Base-by-base conservation (phyloP, 1,140 invertebrate genomes). In the Pristionchus pacificus region DNA sequence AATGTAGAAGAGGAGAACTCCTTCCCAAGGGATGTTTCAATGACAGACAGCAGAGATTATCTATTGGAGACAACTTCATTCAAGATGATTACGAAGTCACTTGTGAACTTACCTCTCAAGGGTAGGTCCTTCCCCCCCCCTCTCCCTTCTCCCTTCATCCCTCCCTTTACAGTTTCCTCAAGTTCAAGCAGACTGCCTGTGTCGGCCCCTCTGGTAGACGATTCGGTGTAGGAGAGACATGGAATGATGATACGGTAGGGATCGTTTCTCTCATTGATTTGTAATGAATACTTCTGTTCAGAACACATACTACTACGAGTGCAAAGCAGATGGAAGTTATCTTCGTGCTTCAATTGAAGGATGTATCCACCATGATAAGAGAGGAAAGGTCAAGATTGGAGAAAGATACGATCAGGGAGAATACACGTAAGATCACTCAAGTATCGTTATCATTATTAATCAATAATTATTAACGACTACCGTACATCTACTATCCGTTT, bases 381-480 rank as follows among this genome's bases (percentile, higher is more conserved):
- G 61, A 60, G 29, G 74, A 65, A 31, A 68, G n/a, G 38, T 76
- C n/a, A 64, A 57, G 27, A 62, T 76, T 31, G 75, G 75, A 28
- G 61, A 76, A 31, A 76, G 68, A 19, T 72, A 76, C 69, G 75
- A 76, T 59, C 60, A 72, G 33, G 75, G 75, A 58, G 75, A 77
- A 55, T 76, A 76, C 75, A 75, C 70, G 74, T 76, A 61, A 73
- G 74, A 14, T 6, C n/a, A 13, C 3, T n/a, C 24, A 3, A 65
- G 33, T 63, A n/a, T 64, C 2, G 25, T 49, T 6, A 49, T 10
- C 38, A 49, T 19, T 10, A 49, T 10, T 10, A 19, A 49, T 6
- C n/a, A n/a, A n/a, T n/a, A n/a, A n/a, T n/a, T n/a, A n/a, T n/a
- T n/a, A n/a, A n/a, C n/a, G n/a, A n/a, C n/a, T n/a, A n/a, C n/a